Evolutionary conservation across 2,888 invertebrate species (phyloP), one percentile per base, ranked within the genome.

Genomic region (Ashinkailepas kermadecensis): DNA sequence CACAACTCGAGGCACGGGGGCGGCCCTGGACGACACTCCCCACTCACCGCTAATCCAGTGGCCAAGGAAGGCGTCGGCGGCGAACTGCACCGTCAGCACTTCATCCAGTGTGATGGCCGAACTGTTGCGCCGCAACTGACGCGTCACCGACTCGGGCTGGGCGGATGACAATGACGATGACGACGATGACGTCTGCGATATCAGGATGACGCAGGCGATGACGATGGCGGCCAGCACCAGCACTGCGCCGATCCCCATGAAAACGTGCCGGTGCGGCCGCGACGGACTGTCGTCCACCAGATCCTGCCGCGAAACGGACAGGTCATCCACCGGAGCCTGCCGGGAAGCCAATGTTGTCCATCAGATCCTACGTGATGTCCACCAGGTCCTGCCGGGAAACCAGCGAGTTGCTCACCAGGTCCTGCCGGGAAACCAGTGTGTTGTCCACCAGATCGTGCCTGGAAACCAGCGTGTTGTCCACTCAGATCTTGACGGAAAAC

Each of bases 1-100:
- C 39, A 39, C 39, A 39, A 39, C 39, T 39, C 39, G 39, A 39
- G 39, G 39, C 39, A 39, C 39, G 39, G 39, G 39, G 39, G 39
- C 39, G 39, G 39, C 39, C 39, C 4, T n/a, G n/a, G n/a, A n/a
- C n/a, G n/a, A n/a, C n/a, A n/a, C n/a, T n/a, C 39, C 2, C 54
- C 57, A 79, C 87, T 87, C 88, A 94, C 94, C 94, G 87, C 92
- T 91, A 82, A 93, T 89, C 95, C 95, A 95, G 80, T 92, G 91
- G 81, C 92, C 95, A 87, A 95, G 95, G 87, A 95, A 95, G 74
- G 91, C 89, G 83, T 89, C 89, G 0, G 94, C 89, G 21, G 90
- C 88, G 83, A 92, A 91, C 83, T 90, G 90, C 80, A 93, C 93
- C 65, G 89, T 89, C 25, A 95, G 90, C 85, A 94, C 90, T 85